A percentile compares a stretch with the other conserved stretches of the same genome.
These are phyloP conservation scores for Dasysyrphus albostriatus DNA, from an alignment of 2,888 invertebrate genomes.

Conservation along the genomic window DNA sequence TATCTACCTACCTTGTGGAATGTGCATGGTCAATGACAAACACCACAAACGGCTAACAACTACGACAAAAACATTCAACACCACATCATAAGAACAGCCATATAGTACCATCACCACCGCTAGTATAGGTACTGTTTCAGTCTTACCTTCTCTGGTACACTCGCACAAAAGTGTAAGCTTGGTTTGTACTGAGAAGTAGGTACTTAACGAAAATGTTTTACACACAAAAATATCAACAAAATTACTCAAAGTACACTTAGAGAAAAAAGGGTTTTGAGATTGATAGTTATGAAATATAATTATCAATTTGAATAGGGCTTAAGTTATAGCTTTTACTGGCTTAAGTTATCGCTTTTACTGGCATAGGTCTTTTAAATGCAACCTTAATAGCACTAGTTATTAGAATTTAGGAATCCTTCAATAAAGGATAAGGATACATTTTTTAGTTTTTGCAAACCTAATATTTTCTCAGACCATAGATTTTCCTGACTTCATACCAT, in stretches of 20 bases:
- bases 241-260: slow-evolving; percentile 3
- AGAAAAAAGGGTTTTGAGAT: neutral
- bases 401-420: too few relatives aligned
- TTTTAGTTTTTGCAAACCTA: too few relatives aligned
- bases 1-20: slow-evolving; percentile 78
- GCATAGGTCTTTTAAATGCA: too few relatives aligned
- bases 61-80: slow-evolving; percentile 60
- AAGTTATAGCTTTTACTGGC: too few relatives aligned
- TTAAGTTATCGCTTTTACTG: too few relatives aligned
- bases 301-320: too few relatives aligned
- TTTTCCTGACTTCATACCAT: too few relatives aligned
- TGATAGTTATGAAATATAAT: too few relatives aligned
- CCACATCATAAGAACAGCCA: slow-evolving; percentile 33
- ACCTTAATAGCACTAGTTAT: too few relatives aligned
- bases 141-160: slow-evolving; percentile 52
- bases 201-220: slow-evolving; percentile 66
- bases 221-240: slow-evolving; percentile 35
- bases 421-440: too few relatives aligned
- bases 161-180: slow-evolving; percentile 62
- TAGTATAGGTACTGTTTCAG: slow-evolving; percentile 75
- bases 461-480: too few relatives aligned
- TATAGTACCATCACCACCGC: slow-evolving; percentile 21
- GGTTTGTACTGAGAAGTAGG: slow-evolving; percentile 38
- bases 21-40: slow-evolving; percentile 76
- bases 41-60: slow-evolving; percentile 43